These are phyloP conservation scores for Nymphalis urticae DNA, from an alignment of 2,888 invertebrate genomes.

Conservation along the genomic window DNA sequence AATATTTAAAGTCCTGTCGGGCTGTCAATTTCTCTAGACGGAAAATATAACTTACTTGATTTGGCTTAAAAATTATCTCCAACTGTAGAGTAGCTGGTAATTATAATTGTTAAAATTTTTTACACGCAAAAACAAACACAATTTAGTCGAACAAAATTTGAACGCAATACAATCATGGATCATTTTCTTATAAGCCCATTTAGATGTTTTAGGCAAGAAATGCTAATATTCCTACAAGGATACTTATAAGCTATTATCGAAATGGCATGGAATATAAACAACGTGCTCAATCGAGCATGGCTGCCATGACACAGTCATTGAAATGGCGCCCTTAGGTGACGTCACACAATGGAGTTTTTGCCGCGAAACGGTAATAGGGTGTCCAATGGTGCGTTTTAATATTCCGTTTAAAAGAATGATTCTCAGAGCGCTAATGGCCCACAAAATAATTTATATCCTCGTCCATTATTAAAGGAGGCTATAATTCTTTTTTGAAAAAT, in stretches of 20 bases:
- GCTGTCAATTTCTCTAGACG: too few relatives aligned
- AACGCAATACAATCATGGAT: neutral
- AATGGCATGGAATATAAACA: conserved; percentile 37
- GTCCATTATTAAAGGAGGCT: conserved; percentile 31
- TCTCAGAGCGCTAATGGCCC: conserved; percentile 39
- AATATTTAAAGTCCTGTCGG: too few relatives aligned
- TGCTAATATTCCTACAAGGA: conserved; percentile 24
- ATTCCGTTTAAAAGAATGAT: conserved; percentile 43
- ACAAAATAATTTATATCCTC: conserved; percentile 39
- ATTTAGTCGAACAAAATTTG: neutral
- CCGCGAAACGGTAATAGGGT: conserved; percentile 35
- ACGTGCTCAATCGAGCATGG: conserved; percentile 50
- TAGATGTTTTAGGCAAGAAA: conserved; percentile 16
- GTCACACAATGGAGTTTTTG: conserved; percentile 38
- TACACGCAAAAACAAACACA: neutral
- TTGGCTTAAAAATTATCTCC: too few relatives aligned
- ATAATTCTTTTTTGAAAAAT: conserved; percentile 25
- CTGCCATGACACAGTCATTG: conserved; percentile 47
- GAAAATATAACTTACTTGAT: too few relatives aligned
- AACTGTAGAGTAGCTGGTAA: too few relatives aligned
- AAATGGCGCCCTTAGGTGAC: conserved; percentile 46
- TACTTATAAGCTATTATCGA: conserved; percentile 28
- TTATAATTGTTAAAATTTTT: too few relatives aligned
- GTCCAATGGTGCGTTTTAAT: conserved; percentile 40
- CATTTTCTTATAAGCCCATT: neutral